Conservation (phyloP, 2,113 vertebrate genomes). For the Podocnemis expansa region DNA sequence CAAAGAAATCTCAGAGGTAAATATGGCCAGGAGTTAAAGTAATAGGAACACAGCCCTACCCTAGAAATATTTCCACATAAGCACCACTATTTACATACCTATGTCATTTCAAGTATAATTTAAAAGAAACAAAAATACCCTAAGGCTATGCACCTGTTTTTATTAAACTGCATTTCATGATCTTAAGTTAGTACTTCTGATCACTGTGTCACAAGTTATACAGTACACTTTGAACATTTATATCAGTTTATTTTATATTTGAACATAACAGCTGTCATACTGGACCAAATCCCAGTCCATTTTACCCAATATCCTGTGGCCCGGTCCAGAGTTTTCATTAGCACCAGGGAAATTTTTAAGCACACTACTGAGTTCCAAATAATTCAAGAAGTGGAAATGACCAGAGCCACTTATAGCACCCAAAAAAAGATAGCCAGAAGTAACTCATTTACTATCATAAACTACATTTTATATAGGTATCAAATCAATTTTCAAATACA, state of each 20-base stretch:
- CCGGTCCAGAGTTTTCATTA: neutral
- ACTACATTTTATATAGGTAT: neutral
- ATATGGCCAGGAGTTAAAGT: conserved; percentile 38
- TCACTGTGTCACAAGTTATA: neutral
- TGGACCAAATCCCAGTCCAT: neutral
- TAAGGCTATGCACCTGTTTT: conserved; percentile 45
- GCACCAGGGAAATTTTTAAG: neutral
- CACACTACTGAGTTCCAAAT: neutral
- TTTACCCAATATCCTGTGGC: neutral
- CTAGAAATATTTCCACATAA: conserved; percentile 58
- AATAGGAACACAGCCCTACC: conserved; percentile 25
- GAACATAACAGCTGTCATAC: neutral
- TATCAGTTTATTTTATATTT: neutral
- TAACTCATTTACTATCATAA: neutral
- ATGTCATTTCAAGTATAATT: conserved; percentile 50
- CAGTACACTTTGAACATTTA: neutral
- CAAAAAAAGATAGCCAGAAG: neutral
- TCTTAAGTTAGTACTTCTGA: conserved; percentile 37
- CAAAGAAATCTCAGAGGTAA: conserved; percentile 10
- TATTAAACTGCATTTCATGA: conserved; percentile 30
- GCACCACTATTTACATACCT: conserved; percentile 51
- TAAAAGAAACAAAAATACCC: conserved; percentile 64
- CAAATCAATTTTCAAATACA: neutral
- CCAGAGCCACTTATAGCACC: neutral
- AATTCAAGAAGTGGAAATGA: neutral